Conservation (phyloP, 2,113 vertebrate species). For the Cygnus atratus region DNA sequence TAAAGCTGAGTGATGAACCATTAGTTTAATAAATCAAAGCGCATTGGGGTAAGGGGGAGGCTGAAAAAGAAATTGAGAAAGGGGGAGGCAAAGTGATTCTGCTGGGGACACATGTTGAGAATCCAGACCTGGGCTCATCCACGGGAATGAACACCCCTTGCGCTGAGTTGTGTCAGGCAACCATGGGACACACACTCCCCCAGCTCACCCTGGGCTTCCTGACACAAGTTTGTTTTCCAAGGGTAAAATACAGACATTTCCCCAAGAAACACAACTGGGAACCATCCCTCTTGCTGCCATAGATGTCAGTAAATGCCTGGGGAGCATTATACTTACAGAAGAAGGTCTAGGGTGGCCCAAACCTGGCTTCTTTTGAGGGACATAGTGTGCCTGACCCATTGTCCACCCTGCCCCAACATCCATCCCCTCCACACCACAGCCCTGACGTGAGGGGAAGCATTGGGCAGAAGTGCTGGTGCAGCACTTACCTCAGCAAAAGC, state of each 20-base stretch:
- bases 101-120: not conserved
- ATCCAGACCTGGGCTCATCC: not conserved
- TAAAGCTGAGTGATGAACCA: not conserved
- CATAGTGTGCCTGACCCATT: fast-evolving
- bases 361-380: not conserved
- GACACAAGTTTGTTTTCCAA: not conserved
- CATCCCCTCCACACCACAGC: too few relatives aligned
- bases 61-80: not conserved
- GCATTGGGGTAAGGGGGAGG: not conserved
- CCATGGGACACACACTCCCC: fast-evolving
- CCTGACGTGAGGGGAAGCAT: fast-evolving
- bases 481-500: not conserved
- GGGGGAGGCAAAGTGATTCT: not conserved
- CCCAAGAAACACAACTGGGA: not conserved
- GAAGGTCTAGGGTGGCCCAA: not conserved
- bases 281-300: not conserved
- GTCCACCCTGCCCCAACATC: not conserved
- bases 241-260: not conserved
- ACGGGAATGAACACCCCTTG: not conserved
- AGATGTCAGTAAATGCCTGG: too few relatives aligned
- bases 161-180: too few relatives aligned
- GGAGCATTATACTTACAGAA: fast-evolving
- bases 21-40: not conserved
- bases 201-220: not conserved
- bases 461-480: fast-evolving